phyloP scores from a whole-genome alignment of 2,113 vertebrate species.

The Gallinago undulata region DNA sequence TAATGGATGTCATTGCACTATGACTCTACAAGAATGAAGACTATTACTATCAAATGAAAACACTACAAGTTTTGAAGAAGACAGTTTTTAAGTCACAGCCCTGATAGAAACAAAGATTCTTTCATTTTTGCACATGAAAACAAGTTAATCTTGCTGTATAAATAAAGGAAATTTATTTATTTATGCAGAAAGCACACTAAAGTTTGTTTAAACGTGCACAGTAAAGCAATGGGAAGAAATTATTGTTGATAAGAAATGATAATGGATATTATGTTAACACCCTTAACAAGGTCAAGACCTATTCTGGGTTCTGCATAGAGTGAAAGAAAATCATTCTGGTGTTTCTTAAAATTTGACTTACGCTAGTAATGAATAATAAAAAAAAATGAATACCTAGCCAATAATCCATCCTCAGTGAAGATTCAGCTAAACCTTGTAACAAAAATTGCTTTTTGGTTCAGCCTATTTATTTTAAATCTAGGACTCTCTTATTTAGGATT shows the following conservation, averaged over 20 bases:
- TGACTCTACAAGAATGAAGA: slow-evolving; percentile 33
- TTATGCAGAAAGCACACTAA: not conserved
- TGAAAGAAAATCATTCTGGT: not conserved
- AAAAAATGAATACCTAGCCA: slow-evolving; percentile 30
- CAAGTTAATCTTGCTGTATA: slow-evolving; percentile 31
- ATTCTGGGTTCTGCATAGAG: not conserved
- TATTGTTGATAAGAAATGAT: slow-evolving; percentile 29
- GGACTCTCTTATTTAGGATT: slow-evolving; percentile 38
- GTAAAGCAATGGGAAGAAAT: slow-evolving; percentile 20
- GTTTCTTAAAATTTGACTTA: slow-evolving; percentile 46
- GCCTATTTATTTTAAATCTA: slow-evolving; percentile 56
- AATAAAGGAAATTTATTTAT: slow-evolving; percentile 31
- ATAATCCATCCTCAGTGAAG: slow-evolving; percentile 32
- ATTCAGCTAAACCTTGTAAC: slow-evolving; percentile 28
- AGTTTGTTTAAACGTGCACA: not conserved
- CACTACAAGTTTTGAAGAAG: slow-evolving; percentile 24
- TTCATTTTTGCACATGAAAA: slow-evolving; percentile 29
- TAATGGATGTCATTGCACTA: slow-evolving; percentile 53
- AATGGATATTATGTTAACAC: not conserved
- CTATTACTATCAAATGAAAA: slow-evolving; percentile 47
- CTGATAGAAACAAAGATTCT: slow-evolving; percentile 43
- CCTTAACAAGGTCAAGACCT: slow-evolving; percentile 4
- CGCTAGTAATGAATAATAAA: not conserved
- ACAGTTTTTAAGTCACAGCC: not conserved
- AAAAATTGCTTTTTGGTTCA: slow-evolving; percentile 54